These are phyloP conservation scores for Morelia viridis DNA, from an alignment of 2,797 vertebrate species.

Conservation along the genomic window DNA sequence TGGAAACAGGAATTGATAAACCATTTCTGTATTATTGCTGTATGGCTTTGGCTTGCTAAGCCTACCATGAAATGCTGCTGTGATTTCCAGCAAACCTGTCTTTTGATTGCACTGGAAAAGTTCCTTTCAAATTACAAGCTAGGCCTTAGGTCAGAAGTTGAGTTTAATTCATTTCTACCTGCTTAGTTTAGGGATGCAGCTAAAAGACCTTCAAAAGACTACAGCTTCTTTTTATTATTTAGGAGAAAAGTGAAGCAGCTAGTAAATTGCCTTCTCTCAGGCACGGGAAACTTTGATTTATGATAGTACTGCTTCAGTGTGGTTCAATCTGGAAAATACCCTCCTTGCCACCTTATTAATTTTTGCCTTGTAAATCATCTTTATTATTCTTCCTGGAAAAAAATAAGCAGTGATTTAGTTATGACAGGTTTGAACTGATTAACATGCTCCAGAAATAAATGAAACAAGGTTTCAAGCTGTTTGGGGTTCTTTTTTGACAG, in stretches of 20 bases:
- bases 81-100: conserved; percentile 7
- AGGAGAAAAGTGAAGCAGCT: conserved; percentile 43
- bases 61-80: conserved; percentile 14
- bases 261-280: conserved; percentile 45
- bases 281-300: conserved; percentile 46
- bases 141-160: conserved; percentile 28
- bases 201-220: conserved; percentile 37
- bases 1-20: neutral
- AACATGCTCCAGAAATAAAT: conserved; percentile 66
- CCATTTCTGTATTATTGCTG: neutral
- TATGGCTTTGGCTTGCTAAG: neutral
- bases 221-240: conserved; percentile 51
- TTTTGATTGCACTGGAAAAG: conserved; percentile 17
- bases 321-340: conserved; percentile 49
- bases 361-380: conserved; percentile 55
- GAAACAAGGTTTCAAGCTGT: conserved; percentile 49
- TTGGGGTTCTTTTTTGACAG: conserved; percentile 47
- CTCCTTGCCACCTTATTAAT: conserved; percentile 48
- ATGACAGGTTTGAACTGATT: conserved; percentile 61
- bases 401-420: conserved; percentile 61
- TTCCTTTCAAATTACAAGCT: neutral
- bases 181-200: conserved; percentile 28
- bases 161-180: conserved; percentile 48
- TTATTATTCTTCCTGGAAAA: conserved; percentile 53
- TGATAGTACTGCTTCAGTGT: conserved; percentile 35